Evolutionary conservation across 2,888 invertebrate genomes (phyloP).

Genomic region (Drosophila hamatofila): DNA sequence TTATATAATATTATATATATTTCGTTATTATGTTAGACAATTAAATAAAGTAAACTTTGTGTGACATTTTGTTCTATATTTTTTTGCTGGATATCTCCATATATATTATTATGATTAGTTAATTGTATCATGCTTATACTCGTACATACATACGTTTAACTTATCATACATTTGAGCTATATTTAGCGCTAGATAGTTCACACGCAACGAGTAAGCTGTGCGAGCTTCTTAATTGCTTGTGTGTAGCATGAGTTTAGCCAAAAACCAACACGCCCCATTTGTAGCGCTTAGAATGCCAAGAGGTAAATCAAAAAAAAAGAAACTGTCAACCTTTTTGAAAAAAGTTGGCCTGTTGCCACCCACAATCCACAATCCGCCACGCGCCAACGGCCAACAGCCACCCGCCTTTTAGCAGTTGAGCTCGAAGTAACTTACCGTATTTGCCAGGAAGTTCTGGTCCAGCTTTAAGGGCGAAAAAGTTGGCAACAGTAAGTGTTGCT

Average conservation of each 20-base stretch:
- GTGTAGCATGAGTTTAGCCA: neutral
- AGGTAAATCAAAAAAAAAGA: neutral
- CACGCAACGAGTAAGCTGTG: neutral
- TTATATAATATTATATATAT: too few relatives aligned
- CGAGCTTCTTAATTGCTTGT: neutral
- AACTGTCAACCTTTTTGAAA: slow-evolving; percentile 12
- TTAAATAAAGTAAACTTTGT: too few relatives aligned
- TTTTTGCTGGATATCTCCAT: too few relatives aligned
- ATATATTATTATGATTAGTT: neutral
- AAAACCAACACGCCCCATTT: neutral
- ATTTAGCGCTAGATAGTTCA: neutral
- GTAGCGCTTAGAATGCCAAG: neutral
- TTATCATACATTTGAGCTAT: neutral
- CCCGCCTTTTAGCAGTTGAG: neutral
- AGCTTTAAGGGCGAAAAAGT: slow-evolving; percentile 28
- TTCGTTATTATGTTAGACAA: too few relatives aligned
- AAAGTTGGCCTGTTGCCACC: slow-evolving; percentile 27
- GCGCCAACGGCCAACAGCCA: neutral
- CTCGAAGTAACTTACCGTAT: slow-evolving; percentile 52
- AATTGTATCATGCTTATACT: neutral
- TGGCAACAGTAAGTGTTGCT: slow-evolving; percentile 43
- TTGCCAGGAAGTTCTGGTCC: slow-evolving; percentile 36
- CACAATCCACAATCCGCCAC: neutral
- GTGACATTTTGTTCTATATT: too few relatives aligned
- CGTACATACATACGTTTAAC: too few relatives aligned